phyloP scores from a whole-genome alignment of 1,140 invertebrate species.

The Phthorimaea operculella region DNA sequence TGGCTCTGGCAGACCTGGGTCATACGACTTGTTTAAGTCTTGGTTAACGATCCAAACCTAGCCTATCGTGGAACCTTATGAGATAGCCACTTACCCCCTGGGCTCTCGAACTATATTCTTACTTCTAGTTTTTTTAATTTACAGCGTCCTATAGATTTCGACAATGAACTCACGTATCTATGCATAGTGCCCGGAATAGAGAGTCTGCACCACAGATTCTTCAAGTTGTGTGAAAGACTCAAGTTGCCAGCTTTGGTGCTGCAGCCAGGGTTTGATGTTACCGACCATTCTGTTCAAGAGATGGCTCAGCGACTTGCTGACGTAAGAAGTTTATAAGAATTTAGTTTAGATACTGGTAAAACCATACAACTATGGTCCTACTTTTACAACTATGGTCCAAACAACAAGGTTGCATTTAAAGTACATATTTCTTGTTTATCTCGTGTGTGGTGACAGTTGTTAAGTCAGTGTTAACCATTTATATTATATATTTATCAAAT shows the following conservation, averaged over 20 bases:
- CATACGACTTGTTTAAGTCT: too few relatives aligned
- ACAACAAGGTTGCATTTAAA: too few relatives aligned
- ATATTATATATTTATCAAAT: background rate
- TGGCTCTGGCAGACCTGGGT: too few relatives aligned
- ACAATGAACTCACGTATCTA: background rate
- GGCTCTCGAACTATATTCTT: too few relatives aligned
- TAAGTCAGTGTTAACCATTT: background rate
- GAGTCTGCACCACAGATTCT: conserved; percentile 21
- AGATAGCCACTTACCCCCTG: too few relatives aligned
- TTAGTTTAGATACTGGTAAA: background rate
- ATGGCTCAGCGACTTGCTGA: conserved; percentile 23
- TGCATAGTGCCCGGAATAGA: conserved; percentile 4
- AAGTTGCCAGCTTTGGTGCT: conserved; percentile 31
- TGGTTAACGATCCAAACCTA: too few relatives aligned
- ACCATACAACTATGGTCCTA: background rate
- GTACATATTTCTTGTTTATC: too few relatives aligned
- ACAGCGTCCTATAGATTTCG: background rate
- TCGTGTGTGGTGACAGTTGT: too few relatives aligned
- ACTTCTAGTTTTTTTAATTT: background rate
- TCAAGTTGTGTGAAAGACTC: conserved; percentile 24
- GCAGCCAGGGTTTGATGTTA: conserved; percentile 23
- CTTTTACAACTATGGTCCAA: too few relatives aligned
- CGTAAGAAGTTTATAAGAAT: conserved; percentile 13
- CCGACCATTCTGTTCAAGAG: conserved; percentile 23
- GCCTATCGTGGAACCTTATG: too few relatives aligned